Percentiles rank a stretch among this genome's conserved stretches.
These are phyloP conservation scores for Diuraphis noxia DNA, from an alignment of 1,140 invertebrate genomes.

Conservation along the genomic window DNA sequence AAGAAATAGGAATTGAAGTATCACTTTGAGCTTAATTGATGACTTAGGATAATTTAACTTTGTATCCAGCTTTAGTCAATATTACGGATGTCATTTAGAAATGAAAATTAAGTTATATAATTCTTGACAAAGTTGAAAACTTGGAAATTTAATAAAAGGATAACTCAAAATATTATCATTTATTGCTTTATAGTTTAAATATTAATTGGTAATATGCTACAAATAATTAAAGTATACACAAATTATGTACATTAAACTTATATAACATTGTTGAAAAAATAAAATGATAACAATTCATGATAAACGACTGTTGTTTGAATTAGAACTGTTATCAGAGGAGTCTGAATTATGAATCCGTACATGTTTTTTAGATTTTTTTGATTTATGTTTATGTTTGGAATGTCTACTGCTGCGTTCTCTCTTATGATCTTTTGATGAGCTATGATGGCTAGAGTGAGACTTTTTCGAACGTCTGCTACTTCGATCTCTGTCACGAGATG, in stretches of 20 bases:
- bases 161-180: background rate
- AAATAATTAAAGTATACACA: background rate
- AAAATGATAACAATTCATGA: background rate
- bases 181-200: background rate
- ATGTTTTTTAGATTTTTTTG: conserved; percentile 36
- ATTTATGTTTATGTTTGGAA: conserved; percentile 48
- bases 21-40: no score
- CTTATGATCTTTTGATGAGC: conserved; percentile 38
- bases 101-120: no score
- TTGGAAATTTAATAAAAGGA: background rate
- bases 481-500: conserved; percentile 27
- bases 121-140: no score
- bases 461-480: conserved; percentile 25
- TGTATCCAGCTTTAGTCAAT: no score
- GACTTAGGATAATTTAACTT: background rate
- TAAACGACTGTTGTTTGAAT: conserved; percentile 24
- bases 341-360: background rate
- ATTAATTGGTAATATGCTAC: background rate
- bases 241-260: background rate
- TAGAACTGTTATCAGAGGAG: background rate
- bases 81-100: no score
- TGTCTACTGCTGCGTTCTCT: conserved; percentile 24
- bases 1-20: no score
- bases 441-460: conserved; percentile 31
- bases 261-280: background rate